Percentiles rank a stretch among this genome's conserved stretches.
These are phyloP conservation scores for Crax fasciolata DNA, from an alignment of 2,797 vertebrate species.

Conservation along the genomic window DNA sequence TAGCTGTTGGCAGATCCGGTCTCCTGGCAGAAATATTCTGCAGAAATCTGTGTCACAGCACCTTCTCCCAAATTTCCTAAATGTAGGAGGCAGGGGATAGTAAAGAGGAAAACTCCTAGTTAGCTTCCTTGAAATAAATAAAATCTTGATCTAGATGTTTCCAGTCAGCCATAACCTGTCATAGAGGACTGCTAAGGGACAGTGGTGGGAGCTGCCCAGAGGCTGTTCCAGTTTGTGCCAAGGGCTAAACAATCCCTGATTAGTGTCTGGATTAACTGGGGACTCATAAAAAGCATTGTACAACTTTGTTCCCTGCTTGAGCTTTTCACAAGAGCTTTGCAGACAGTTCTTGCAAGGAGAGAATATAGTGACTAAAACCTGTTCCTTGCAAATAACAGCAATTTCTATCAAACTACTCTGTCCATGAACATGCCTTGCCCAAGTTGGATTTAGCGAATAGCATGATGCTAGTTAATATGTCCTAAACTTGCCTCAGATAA, in stretches of 20 bases:
- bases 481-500: conserved; percentile 27
- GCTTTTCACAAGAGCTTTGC: background rate
- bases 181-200: background rate
- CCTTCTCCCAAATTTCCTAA: background rate
- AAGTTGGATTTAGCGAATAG: background rate
- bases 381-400: background rate
- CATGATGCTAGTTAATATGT: background rate
- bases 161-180: background rate
- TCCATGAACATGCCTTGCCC: background rate
- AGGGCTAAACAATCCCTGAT: background rate
- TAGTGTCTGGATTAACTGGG: background rate
- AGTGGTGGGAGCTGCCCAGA: background rate
- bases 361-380: conserved; percentile 7
- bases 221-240: background rate
- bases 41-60: background rate
- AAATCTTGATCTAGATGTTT: background rate
- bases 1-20: background rate
- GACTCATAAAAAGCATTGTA: background rate
- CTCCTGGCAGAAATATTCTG: background rate
- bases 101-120: background rate
- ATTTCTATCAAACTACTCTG: background rate
- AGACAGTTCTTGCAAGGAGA: background rate
- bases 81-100: background rate
- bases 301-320: background rate
- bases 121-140: background rate